Base-by-base conservation (phyloP, 2,888 invertebrate genomes). In the Rhagophthalmus giganteus region DNA sequence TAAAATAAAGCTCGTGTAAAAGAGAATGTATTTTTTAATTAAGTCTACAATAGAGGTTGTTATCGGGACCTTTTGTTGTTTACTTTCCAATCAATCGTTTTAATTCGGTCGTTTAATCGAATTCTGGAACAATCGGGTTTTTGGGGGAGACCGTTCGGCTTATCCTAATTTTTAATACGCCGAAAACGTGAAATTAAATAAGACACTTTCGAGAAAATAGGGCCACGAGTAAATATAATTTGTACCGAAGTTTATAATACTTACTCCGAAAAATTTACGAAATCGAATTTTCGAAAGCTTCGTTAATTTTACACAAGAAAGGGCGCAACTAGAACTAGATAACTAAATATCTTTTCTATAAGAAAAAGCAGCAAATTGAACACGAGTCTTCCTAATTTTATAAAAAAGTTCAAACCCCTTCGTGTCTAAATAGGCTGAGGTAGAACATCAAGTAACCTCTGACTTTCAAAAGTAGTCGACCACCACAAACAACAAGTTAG, bases 401-500 rank as follows among this genome's bases (percentile, higher is more conserved):
- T 39, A 39, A 39, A 34, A 34, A 37, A 16, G 27, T 38, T 28
- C 13, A 16, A 39, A 30, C 28, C 15, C 16, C 27, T 24, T 34
- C 37, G 37, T 26, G 37, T 25, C 12, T 13, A 26, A 25, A 13
- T 11, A 8, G 13, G 37, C 7, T 25, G 37, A 14, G 25, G 37
- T 37, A 25, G 28, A 39, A 27, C 28, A 27, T 39, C 30, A 7
- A 20, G 39, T 30, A 38, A 7, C 34, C 34, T 48, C 34, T 26
- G 34, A 48, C 40, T 40, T 31, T 40, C 12, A 33, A 38, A 46
- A 32, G 33, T 27, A 28, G 44, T 45, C 31, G 38, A 39, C 42
- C 38, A 45, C 32, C 27, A 30, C 31, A 42, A 42, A 49, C n/a
- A n/a, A n/a, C 41, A 42, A 35, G 41, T 37, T 39, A 49, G 26